These are phyloP conservation scores for Drosophila kanekoi DNA, from an alignment of 2,888 invertebrate species.

Conservation along the genomic window DNA sequence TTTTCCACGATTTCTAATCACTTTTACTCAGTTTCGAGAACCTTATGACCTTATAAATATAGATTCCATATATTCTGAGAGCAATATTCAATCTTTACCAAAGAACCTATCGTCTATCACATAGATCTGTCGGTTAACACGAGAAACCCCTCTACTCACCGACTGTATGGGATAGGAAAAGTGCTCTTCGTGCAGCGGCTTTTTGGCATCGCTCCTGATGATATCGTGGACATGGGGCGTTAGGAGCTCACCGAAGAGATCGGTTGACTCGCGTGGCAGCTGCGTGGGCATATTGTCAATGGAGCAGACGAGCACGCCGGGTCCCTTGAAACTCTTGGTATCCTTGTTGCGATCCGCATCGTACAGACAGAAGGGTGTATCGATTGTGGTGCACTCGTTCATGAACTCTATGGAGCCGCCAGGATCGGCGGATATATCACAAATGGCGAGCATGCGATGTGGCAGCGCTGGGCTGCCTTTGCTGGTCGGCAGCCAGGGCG, in stretches of 20 bases:
- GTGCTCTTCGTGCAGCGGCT: slow-evolving; percentile 91
- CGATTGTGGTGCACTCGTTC: slow-evolving; percentile 99
- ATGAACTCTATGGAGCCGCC: slow-evolving; percentile 99
- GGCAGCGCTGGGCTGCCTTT: slow-evolving; percentile 95
- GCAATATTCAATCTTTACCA: no score
- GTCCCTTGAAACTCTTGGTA: slow-evolving; percentile 97
- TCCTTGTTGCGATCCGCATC: slow-evolving; percentile 99
- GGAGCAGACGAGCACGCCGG: slow-evolving; percentile 99
- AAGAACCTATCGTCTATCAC: no score
- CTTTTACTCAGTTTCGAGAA: no score
- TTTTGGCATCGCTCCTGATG: slow-evolving; percentile 92
- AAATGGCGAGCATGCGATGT: slow-evolving; percentile 96
- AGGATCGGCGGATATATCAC: slow-evolving; percentile 99
- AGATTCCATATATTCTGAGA: no score
- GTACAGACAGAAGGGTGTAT: slow-evolving; percentile 99
- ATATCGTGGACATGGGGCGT: slow-evolving; percentile 96
- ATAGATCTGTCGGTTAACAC: no score
- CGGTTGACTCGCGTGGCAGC: slow-evolving; percentile 97
- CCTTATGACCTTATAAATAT: no score
- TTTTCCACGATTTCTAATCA: no score
- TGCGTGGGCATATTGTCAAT: slow-evolving; percentile 99
- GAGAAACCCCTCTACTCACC: slow-evolving; percentile 66
- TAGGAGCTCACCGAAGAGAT: slow-evolving; percentile 97
- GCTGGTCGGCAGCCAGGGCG: slow-evolving; percentile 96
- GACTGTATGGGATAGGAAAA: slow-evolving; percentile 86